Percentiles rank a stretch among this genome's conserved stretches.
Evolutionary conservation across 2,888 invertebrate genomes (phyloP).

Genomic region (Craniophora ligustri): DNA sequence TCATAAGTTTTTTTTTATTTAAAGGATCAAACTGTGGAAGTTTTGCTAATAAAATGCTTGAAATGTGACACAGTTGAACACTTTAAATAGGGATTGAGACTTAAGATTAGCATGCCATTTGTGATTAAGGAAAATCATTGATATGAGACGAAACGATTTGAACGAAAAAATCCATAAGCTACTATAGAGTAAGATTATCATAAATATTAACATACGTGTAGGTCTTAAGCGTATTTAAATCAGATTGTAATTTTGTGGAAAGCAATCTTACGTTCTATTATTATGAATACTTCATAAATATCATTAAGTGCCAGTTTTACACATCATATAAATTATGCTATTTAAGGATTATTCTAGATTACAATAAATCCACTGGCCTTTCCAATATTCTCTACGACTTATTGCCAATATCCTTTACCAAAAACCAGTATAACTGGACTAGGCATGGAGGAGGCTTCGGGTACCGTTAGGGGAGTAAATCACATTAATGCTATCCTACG

Average conservation of each 20-base stretch:
- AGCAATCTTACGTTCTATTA: neutral
- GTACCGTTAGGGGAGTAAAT: slow-evolving; percentile 69
- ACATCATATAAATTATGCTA: neutral
- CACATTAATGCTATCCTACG: slow-evolving; percentile 68
- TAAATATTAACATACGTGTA: too few relatives aligned
- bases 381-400: slow-evolving; percentile 21
- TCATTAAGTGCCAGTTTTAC: slow-evolving; percentile 4
- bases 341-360: slow-evolving; percentile 7
- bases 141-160: too few relatives aligned
- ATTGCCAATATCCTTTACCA: slow-evolving; percentile 49
- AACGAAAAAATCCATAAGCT: too few relatives aligned
- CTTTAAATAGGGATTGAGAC: neutral
- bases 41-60: neutral
- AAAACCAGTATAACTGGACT: slow-evolving; percentile 53
- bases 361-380: slow-evolving; percentile 22
- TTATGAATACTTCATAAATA: too few relatives aligned
- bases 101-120: neutral
- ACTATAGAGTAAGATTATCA: too few relatives aligned
- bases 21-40: neutral
- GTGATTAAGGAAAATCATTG: neutral
- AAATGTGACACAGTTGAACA: neutral
- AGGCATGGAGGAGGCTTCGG: slow-evolving; percentile 43
- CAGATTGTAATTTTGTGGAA: too few relatives aligned
- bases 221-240: too few relatives aligned
- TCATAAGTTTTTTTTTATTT: neutral